Conservation (phyloP, 1,140 invertebrate genomes). For the Melanaphis sacchari region DNA sequence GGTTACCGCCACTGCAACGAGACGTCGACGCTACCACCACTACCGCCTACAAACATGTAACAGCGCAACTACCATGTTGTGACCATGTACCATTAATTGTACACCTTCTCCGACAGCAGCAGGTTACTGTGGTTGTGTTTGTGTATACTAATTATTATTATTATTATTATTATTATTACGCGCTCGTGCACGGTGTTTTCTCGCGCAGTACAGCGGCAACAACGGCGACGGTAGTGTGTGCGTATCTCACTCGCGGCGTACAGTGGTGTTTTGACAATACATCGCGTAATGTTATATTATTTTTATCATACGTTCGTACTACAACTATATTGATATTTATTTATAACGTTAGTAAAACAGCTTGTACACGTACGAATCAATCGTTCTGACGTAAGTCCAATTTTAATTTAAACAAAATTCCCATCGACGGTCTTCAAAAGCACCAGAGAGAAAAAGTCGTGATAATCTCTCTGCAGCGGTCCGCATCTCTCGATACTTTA, state of each 20-base stretch:
- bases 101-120: neutral
- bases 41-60: neutral
- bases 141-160: neutral
- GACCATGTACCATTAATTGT: neutral
- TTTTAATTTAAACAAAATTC: neutral
- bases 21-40: neutral
- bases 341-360: neutral
- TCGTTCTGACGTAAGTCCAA: neutral
- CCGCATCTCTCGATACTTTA: neutral
- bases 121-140: neutral
- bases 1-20: neutral
- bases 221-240: neutral
- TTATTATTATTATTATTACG: neutral
- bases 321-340: neutral
- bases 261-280: neutral
- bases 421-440: neutral
- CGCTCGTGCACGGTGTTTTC: neutral
- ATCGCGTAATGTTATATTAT: neutral
- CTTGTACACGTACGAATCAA: neutral
- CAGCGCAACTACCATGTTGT: neutral
- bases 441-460: neutral
- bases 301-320: neutral
- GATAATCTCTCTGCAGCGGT: neutral
- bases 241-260: neutral
- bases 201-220: too few relatives aligned